Evolutionary conservation across 1,140 invertebrate species (phyloP), one percentile per base, ranked within the genome.

Genomic region (Plutomurus gul): DNA sequence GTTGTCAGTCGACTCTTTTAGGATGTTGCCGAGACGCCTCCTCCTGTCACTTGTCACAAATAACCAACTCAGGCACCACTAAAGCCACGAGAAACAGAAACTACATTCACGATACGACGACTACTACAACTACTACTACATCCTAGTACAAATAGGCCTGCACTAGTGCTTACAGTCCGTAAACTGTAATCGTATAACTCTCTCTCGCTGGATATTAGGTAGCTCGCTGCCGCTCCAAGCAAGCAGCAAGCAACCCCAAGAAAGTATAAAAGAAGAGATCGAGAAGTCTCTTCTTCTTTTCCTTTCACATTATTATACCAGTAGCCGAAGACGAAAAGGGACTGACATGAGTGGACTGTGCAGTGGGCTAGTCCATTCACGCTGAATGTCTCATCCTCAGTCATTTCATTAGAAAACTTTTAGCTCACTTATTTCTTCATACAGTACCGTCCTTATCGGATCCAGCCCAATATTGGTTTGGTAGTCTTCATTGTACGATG

Each of bases 31-130:
- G 56, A 65, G 56, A 65, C 56, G 56, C 56, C 56, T 65, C 56
- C 56, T 65, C 56, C 56, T 65, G 56, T 65, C 56, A 65, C 56
- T 65, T 65, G 56, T 65, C 56, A 65, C 56, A 65, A 65, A 65
- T 65, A 65, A 65, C 16, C 56, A 36, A 65, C 30, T 65, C 56
- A 18, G 30, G 56, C 4, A 36, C 56, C 56, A 65, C 39, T 43
- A 43, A 43, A 43, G 10, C 39, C 39, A 43, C 39, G 10, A 43
- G 2, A 43, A 43, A 13, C 39, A 43, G 10, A 43, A 43, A 43
- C 11, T 30, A 56, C 25, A 56, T 65, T 65, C 22, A 65, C 56
- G 56, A 65, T 22, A 65, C 51, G 22, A 56, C 49, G 22, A 2
- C 4, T 20, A 25, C 11, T 22, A 25, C 27, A 7, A 65, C 27